Evolutionary conservation across 2,888 invertebrate species (phyloP).

Genomic region (Andrena haemorrhoa): DNA sequence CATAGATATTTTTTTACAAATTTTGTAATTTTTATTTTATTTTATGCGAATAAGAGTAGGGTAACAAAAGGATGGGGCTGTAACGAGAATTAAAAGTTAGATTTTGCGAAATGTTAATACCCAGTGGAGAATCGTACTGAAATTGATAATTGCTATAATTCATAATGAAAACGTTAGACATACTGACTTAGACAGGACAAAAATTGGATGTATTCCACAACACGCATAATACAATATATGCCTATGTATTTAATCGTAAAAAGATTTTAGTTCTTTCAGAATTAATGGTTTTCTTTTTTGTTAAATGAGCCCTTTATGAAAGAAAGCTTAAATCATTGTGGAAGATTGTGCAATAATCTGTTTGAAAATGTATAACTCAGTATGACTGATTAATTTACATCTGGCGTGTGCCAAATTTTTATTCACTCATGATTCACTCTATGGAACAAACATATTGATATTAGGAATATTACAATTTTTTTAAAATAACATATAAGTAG

Average conservation of each 20-base stretch:
- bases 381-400: conserved; percentile 27
- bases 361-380: conserved; percentile 19
- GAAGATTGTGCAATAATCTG: conserved; percentile 11
- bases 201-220: conserved; percentile 30
- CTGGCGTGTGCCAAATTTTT: conserved; percentile 57
- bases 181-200: not conserved
- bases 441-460: not conserved
- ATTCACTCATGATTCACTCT: conserved; percentile 26
- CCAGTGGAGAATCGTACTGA: conserved; percentile 83
- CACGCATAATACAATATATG: conserved; percentile 20
- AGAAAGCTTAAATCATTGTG: not conserved
- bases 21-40: conserved; percentile 25
- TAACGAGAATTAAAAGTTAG: conserved; percentile 85
- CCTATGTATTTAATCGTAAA: conserved; percentile 27
- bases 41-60: conserved; percentile 64
- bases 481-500: conserved; percentile 2
- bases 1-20: conserved; percentile 37
- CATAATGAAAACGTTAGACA: conserved; percentile 5
- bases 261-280: conserved; percentile 26
- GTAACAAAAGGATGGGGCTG: conserved; percentile 78
- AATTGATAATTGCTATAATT: conserved; percentile 16
- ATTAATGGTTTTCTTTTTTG: conserved; percentile 7
- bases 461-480: not conserved
- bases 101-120: conserved; percentile 86
- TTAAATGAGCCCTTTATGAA: conserved; percentile 20